phyloP scores from a whole-genome alignment of 2,113 vertebrate genomes.

The Tenrec ecaudatus region DNA sequence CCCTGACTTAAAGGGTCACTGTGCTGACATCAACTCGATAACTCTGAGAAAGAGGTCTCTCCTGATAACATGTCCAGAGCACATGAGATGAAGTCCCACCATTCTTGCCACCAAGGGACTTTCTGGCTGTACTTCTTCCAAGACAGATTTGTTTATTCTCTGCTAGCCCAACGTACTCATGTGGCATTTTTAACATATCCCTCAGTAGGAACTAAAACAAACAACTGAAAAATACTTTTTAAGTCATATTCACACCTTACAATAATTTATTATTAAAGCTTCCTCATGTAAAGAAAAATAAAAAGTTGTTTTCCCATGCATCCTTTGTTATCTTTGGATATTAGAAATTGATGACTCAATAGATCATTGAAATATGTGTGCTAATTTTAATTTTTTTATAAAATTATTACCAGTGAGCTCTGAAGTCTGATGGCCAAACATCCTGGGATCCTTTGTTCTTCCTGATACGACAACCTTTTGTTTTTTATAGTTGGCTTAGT shows the following conservation, averaged over 20 bases:
- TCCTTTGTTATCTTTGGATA: not conserved
- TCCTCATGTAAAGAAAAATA: not conserved
- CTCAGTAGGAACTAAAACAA: conserved; percentile 43
- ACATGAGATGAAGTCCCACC: no score
- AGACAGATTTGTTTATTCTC: no score
- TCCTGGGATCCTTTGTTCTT: conserved; percentile 2
- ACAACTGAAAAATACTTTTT: not conserved
- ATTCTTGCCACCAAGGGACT: no score
- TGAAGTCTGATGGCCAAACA: not conserved
- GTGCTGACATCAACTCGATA: no score
- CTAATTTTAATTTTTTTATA: conserved; percentile 14
- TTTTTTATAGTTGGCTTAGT: not conserved
- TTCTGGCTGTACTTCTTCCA: no score
- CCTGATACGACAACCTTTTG: not conserved
- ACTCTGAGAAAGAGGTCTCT: no score
- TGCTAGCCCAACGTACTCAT: not conserved
- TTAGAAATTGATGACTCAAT: conserved; percentile 29
- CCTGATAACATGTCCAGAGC: no score
- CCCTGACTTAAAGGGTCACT: no score
- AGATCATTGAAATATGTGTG: conserved; percentile 2
- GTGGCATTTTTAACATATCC: not conserved
- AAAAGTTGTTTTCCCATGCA: not conserved
- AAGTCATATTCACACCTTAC: not conserved
- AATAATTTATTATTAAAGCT: not conserved
- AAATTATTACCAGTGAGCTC: not conserved